Base-by-base conservation (phyloP, 2,888 invertebrate species). In the Teleiodes luculella region DNA sequence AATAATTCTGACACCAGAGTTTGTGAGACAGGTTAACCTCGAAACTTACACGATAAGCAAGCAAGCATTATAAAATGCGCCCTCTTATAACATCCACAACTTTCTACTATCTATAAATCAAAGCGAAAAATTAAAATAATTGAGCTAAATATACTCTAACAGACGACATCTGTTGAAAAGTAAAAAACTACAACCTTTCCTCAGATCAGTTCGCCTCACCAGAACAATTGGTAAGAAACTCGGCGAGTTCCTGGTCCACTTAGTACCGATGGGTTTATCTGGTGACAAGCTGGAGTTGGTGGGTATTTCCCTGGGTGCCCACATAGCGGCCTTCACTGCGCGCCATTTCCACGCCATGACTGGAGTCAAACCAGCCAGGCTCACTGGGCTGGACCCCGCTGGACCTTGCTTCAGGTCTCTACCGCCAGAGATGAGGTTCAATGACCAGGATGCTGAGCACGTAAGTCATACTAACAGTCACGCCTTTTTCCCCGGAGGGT, bases 381-480 rank as follows among this genome's bases (percentile, higher is more conserved):
- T 89, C 7, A 86, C 86, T 0, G 89, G 85, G 0, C 54, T 89
- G 3, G 89, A 89, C 14, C 88, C 87, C 0, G 84, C 89, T 0
- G 89, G 89, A 0, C 88, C 89, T 0, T 89, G 89, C 55, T 89
- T 72, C 51, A 73, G 87, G 13, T 63, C 72, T 0, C 33, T 89
- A 1, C 73, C 76, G 0, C 51, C 68, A 0, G 71, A 78, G 1
- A 63, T 75, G 6, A 80, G 78, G 39, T 57, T 89, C 0, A 65
- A 70, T 4, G 57, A 62, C 0, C 66, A 74, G 0, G 86, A 88
- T 28, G 87, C 76, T 0, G 65, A 70, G 0, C 66, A 61, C 10
- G 51, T 51, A 13, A 24, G 48, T 47, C 11, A n/a, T n/a, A n/a
- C n/a, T n/a, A n/a, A n/a, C n/a, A n/a, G n/a, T n/a, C n/a, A n/a